Percentiles rank a stretch among this genome's conserved stretches.
phyloP scores from a whole-genome alignment of 2,797 vertebrate genomes.

The Lophius americanus region DNA sequence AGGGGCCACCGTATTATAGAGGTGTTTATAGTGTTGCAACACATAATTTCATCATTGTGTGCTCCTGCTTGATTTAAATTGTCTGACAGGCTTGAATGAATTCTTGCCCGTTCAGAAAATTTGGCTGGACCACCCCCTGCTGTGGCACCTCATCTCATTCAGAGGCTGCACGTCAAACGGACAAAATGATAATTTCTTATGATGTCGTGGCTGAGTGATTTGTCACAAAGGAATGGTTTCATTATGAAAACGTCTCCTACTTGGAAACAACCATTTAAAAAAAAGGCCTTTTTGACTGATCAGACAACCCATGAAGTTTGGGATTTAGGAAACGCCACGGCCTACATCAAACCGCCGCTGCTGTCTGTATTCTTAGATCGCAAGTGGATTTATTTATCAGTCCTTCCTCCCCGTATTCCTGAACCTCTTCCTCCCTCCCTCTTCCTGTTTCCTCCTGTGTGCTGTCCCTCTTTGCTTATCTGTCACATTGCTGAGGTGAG shows the following conservation, averaged over 20 bases:
- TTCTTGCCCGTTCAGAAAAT: slow-evolving; percentile 11
- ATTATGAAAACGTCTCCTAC: slow-evolving; percentile 34
- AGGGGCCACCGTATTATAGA: no score
- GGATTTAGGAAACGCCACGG: slow-evolving; percentile 39
- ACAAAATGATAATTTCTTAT: slow-evolving; percentile 52
- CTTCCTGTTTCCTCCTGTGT: slow-evolving; percentile 52
- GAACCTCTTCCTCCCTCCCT: slow-evolving; percentile 24
- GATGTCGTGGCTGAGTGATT: slow-evolving; percentile 42
- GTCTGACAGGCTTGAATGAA: slow-evolving; percentile 43
- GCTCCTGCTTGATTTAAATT: slow-evolving; percentile 11
- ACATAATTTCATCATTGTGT: slow-evolving; percentile 23
- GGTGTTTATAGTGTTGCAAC: not conserved
- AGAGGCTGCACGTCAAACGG: slow-evolving; percentile 45
- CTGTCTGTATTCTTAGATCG: slow-evolving; percentile 48
- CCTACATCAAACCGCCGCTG: slow-evolving; percentile 32
- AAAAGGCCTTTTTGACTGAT: slow-evolving; percentile 21
- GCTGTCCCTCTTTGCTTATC: slow-evolving; percentile 68
- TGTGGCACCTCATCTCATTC: slow-evolving; percentile 21
- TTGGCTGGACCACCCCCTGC: slow-evolving; percentile 19
- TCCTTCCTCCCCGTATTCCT: slow-evolving; percentile 33
- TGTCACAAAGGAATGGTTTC: slow-evolving; percentile 43
- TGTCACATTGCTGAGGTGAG: slow-evolving; percentile 79
- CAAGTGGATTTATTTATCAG: slow-evolving; percentile 54
- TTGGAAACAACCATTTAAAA: slow-evolving; percentile 29
- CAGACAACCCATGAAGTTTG: slow-evolving; percentile 39